These are phyloP conservation scores for Sebastes trivittatus DNA, from an alignment of 2,797 vertebrate species.

Conservation along the genomic window DNA sequence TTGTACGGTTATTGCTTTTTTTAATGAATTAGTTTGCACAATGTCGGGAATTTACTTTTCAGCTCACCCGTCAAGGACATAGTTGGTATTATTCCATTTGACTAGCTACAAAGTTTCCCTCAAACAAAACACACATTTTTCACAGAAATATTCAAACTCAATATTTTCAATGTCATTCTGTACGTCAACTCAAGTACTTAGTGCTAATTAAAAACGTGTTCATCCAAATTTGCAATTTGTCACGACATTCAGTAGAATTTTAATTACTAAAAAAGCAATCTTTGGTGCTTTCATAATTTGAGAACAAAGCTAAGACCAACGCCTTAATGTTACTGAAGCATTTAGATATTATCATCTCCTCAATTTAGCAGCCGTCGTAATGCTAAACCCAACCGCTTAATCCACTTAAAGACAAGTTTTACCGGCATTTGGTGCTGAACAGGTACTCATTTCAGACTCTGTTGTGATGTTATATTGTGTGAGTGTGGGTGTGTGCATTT, in stretches of 20 bases:
- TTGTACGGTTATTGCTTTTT: background rate
- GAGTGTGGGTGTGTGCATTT: background rate
- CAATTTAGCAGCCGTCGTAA: background rate
- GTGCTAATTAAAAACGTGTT: conserved; percentile 36
- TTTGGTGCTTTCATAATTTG: background rate
- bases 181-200: conserved; percentile 3
- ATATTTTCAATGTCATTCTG: conserved; percentile 11
- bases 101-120: background rate
- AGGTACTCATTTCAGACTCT: background rate
- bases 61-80: background rate
- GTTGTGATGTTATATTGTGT: conserved; percentile 1
- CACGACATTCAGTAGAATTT: background rate
- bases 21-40: background rate
- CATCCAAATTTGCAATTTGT: conserved; percentile 20
- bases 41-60: background rate
- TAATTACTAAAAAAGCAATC: conserved; percentile 20
- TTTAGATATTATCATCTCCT: background rate
- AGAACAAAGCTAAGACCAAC: conserved; percentile 2
- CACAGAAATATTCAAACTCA: background rate
- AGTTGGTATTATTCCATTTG: no score
- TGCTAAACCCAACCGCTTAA: background rate
- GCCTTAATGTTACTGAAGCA: background rate
- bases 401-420: background rate
- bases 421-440: background rate
- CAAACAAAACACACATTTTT: background rate